phyloP scores from a whole-genome alignment of 2,797 vertebrate genomes.

The Onychomys leucogaster region DNA sequence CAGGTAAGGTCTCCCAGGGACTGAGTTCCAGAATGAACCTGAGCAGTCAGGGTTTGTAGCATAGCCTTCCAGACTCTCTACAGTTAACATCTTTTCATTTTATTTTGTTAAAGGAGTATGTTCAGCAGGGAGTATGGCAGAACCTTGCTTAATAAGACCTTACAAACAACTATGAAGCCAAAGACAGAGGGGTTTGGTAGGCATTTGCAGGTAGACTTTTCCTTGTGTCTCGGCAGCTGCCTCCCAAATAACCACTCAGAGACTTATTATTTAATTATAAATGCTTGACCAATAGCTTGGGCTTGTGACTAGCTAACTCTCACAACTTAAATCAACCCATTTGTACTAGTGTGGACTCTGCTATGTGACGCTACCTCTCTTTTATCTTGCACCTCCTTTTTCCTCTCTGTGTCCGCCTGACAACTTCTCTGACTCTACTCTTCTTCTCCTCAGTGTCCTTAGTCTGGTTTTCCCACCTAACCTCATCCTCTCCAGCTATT shows the following conservation, averaged over 20 bases:
- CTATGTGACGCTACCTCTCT: background rate
- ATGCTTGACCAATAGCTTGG: background rate
- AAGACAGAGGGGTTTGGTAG: background rate
- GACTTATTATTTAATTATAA: background rate
- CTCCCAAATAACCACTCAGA: background rate
- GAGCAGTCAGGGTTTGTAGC: background rate
- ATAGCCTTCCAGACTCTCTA: accelerated
- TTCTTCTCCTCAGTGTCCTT: background rate
- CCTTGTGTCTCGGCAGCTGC: background rate
- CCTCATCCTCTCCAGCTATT: background rate
- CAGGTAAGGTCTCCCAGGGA: no score
- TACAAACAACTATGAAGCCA: background rate
- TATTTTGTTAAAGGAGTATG: background rate
- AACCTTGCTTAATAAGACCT: background rate
- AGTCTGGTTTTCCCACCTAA: background rate
- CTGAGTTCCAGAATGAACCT: background rate
- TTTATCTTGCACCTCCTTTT: background rate
- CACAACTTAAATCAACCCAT: background rate
- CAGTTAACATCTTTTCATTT: background rate
- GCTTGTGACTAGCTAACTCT: background rate
- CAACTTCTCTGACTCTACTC: no score
- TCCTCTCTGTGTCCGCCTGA: no score
- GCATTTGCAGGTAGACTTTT: background rate
- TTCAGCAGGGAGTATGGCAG: background rate
- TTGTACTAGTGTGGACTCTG: background rate